Base-by-base conservation (phyloP, 2,888 invertebrate species). In the Lasius platythorax region DNA sequence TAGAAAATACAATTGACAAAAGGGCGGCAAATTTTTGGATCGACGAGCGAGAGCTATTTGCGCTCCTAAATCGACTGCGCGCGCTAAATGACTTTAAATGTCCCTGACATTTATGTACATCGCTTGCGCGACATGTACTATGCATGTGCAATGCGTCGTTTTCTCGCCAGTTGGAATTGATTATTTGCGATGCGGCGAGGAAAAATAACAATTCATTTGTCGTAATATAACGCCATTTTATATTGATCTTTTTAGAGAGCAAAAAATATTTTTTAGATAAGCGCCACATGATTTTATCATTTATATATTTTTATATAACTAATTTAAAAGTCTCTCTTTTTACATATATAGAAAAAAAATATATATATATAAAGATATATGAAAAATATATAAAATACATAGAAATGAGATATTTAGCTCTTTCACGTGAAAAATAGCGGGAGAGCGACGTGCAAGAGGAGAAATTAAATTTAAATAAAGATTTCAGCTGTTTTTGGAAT, bases 31-130 rank as follows among this genome's bases (percentile, higher is more conserved):
- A 53, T 53, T 53, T 53, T 53, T n/a, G 18, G n/a, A 53, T 53
- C 2, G 2, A 50, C 50, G 18, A 50, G 8, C 6, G 6, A n/a
- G 15, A 53, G 2, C 5, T n/a, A 3, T 11, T 9, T 33, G 11
- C 18, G 18, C 3, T 46, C 18, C 40, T 53, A 3, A 76, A 23
- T 70, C 12, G 4, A 43, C 6, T 70, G 3, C 6, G 33, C 6
- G 18, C 28, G 2, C 23, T 70, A 37, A 70, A 61, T 70, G 70
- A 50, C 11, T 56, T 56, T 28, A 12, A 33, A 12, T 81, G 79
- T 70, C 79, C 79, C 18, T 81, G 79, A 72, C 79, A 81, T 81
- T 81, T 81, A 28, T 40, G 3, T 64, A 33, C 33, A 64, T 28
- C 40, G 40, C 67, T 46, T 46, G 46, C 33, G 23, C 68, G 33